Conservation (phyloP, 1,140 invertebrate species). For the Drosophila pectinifera region DNA sequence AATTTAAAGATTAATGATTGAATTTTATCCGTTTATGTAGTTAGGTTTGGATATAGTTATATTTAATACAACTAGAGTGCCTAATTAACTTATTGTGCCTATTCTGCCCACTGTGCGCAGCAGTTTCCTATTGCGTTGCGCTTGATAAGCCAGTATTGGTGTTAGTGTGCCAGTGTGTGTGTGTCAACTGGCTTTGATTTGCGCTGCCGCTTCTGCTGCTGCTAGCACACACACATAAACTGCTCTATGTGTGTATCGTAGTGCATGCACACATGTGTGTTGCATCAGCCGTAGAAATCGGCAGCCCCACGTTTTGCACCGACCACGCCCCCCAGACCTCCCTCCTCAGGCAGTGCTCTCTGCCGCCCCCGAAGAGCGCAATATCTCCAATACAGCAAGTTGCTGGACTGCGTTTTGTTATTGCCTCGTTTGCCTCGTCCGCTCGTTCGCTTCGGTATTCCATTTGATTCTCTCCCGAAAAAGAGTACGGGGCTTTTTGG, state of each 20-base stretch:
- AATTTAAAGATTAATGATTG: no score
- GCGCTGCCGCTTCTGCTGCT: conserved; percentile 52
- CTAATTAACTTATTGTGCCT: not conserved
- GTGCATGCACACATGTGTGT: conserved; percentile 61
- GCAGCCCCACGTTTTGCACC: conserved; percentile 69
- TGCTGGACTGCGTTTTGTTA: conserved; percentile 60
- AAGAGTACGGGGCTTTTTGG: conserved; percentile 7
- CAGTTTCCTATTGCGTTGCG: conserved; percentile 71
- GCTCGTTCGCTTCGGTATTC: conserved; percentile 36
- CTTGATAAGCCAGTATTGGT: conserved; percentile 66
- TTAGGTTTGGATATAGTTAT: no score
- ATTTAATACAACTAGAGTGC: no score
- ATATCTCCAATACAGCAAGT: conserved; percentile 68
- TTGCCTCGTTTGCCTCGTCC: conserved; percentile 38
- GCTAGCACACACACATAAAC: conserved; percentile 19
- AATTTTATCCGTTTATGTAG: no score
- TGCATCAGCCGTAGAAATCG: conserved; percentile 81
- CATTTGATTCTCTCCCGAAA: conserved; percentile 43
- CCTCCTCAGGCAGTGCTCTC: conserved; percentile 31
- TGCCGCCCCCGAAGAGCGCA: conserved; percentile 33
- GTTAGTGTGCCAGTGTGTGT: conserved; percentile 56
- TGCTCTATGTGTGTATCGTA: conserved; percentile 14
- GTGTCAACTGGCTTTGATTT: conserved; percentile 81
- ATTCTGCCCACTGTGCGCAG: conserved; percentile 46
- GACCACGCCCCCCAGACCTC: conserved; percentile 53